Base-by-base conservation (phyloP, 2,113 vertebrate species). In the Fukomys damarensis region DNA sequence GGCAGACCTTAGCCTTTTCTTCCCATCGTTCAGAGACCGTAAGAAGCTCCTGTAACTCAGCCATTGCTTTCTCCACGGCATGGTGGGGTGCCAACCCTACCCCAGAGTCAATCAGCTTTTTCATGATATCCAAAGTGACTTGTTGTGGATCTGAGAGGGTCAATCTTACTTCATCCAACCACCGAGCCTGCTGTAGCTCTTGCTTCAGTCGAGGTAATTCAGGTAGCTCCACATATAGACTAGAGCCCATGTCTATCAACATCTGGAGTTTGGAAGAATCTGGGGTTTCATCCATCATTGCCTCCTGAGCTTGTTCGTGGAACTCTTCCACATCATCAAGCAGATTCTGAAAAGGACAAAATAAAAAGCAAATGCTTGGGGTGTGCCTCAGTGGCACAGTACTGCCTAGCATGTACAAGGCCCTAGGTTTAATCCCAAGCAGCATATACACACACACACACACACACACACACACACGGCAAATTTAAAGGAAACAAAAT, bases 1-100 rank as follows among this genome's bases (percentile, higher is more conserved):
- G 98, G 97, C 99, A 99, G 94, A 99, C 98, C 9, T 99, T 99
- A 52, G 99, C 99, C 97, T 99, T 99, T 96, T 99, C 99, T 96
- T 99, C 99, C 99, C 99, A 99, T 96, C 99, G 99, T 98, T 99
- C 99, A 0, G 99, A 99, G 68, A 99, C 99, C 0, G 99, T 99
- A 32, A 99, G 99, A 86, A 99, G 98, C 97, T 99, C 99, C 96
- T 99, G 99, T 49, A 99, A 98, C 93, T 99, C 99, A 3, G 99
- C 99, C 99, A 99, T 99, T 82, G 99, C 99, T 96, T 99, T 99
- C 98, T 99, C 99, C 88, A 99, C 99, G 4, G 99, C 99, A 0
- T 99, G 99, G 92, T 99, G 99, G 0, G 99, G 99, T 26, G 99
- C 99, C 97, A 99, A 98, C 16, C 99, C 99, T 89, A 99, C 99